Conservation (phyloP, 2,113 vertebrate species). For the Turnix velox region DNA sequence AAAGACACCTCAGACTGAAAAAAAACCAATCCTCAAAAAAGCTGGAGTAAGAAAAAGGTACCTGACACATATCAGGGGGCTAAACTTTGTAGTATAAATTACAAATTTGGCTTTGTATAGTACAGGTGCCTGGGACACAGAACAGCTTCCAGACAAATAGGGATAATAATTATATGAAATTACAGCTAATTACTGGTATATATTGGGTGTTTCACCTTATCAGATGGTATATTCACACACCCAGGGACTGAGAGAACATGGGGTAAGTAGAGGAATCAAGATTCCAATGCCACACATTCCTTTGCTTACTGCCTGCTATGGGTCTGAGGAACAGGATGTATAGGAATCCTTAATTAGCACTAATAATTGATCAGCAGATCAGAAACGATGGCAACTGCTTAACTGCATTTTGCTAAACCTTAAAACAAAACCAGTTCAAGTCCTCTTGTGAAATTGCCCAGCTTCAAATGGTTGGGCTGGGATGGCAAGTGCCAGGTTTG, state of each 20-base stretch:
- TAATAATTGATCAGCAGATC: not conserved
- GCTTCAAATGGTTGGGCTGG: not conserved
- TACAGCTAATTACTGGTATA: slow-evolving; percentile 17
- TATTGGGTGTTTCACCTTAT: not conserved
- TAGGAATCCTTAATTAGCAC: not conserved
- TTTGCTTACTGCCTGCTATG: not conserved
- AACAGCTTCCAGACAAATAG: not conserved
- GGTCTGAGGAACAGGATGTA: not conserved
- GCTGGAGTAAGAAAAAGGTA: not conserved
- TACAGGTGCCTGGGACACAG: not conserved
- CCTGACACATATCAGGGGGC: not conserved
- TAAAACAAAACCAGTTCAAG: not conserved
- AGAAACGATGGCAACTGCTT: not conserved
- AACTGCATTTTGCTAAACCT: not conserved
- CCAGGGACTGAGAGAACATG: not conserved
- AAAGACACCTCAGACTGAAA: not conserved
- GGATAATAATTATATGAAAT: not conserved
- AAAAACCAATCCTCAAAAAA: not conserved
- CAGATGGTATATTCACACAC: not conserved
- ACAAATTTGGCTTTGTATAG: not conserved
- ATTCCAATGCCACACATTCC: not conserved
- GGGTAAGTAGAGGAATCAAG: not conserved
- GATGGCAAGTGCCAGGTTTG: not conserved
- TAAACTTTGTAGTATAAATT: not conserved
- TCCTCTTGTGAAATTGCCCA: not conserved